A percentile compares a stretch with the other conserved stretches of the same genome.
Evolutionary conservation across 2,113 vertebrate genomes (phyloP).

Genomic region (Tinamus guttatus): DNA sequence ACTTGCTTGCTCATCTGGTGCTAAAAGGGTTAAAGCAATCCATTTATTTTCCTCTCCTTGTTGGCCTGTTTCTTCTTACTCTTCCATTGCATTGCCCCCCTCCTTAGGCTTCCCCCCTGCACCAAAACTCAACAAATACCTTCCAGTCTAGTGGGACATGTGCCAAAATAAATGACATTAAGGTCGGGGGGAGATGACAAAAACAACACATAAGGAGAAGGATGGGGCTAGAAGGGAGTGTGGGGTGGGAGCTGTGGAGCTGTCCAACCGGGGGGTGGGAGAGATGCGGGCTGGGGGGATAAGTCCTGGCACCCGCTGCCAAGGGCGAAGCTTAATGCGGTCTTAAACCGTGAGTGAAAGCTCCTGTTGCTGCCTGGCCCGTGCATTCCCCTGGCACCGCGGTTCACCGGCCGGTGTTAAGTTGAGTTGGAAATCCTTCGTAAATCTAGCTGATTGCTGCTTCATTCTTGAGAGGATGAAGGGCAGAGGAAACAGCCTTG

Average conservation of each 20-base stretch:
- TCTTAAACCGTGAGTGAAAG: conserved; percentile 32
- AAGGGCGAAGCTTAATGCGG: conserved; percentile 43
- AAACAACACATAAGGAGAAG: neutral
- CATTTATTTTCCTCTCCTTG: fast-evolving
- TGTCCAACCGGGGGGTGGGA: neutral
- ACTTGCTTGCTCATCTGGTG: fast-evolving
- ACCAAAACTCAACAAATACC: fast-evolving
- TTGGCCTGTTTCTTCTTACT: neutral
- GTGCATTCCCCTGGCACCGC: conserved; percentile 64
- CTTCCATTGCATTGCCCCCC: fast-evolving
- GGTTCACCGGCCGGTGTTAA: neutral
- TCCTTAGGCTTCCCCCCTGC: neutral
- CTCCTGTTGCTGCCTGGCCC: conserved; percentile 21
- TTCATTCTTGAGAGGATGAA: conserved; percentile 76
- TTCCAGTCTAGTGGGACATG: fast-evolving
- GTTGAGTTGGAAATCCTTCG: conserved; percentile 28
- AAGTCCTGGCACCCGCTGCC: conserved; percentile 25
- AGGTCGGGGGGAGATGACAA: neutral
- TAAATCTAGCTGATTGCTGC: conserved; percentile 52
- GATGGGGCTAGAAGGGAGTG: neutral
- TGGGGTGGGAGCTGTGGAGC: neutral
- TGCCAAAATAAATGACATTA: neutral
- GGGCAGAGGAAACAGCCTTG: conserved; percentile 44
- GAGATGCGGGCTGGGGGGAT: fast-evolving
- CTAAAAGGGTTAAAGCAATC: neutral